Conservation (phyloP, 2,113 vertebrate genomes). For the Nycticebus coucang region DNA sequence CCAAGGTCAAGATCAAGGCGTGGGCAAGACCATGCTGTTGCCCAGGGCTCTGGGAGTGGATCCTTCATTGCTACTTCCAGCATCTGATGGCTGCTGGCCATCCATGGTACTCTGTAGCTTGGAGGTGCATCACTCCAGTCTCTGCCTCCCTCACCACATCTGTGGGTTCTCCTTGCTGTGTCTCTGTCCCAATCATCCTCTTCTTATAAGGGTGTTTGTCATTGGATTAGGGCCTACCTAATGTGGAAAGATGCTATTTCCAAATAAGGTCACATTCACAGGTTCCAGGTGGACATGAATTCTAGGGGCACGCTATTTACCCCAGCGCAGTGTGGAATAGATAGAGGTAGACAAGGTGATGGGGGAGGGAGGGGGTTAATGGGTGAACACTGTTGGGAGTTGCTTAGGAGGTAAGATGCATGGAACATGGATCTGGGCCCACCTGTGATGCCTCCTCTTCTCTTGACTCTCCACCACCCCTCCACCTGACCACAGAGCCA, state of each 20-base stretch:
- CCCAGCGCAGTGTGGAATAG: background rate
- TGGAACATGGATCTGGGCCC: background rate
- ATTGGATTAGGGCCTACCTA: background rate
- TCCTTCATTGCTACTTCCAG: background rate
- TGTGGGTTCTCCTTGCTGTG: too few species aligned
- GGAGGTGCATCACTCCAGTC: too few species aligned
- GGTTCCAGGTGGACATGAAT: background rate
- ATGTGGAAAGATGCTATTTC: background rate
- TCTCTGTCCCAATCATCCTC: background rate
- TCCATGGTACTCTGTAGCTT: background rate
- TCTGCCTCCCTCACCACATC: background rate
- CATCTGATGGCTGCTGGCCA: too few species aligned
- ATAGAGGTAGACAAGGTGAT: too few species aligned
- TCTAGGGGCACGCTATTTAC: background rate
- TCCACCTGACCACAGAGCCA: background rate
- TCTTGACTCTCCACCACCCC: background rate
- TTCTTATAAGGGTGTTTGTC: background rate
- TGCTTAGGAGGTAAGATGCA: background rate
- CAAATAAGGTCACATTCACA: background rate
- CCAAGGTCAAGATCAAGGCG: background rate
- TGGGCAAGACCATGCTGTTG: background rate
- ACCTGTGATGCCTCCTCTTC: accelerated
- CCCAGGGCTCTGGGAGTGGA: background rate
- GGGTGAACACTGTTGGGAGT: too few species aligned
- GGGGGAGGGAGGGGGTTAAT: too few species aligned